Base-by-base conservation (phyloP, 2,888 invertebrate species). In the Nectonema munidae region DNA sequence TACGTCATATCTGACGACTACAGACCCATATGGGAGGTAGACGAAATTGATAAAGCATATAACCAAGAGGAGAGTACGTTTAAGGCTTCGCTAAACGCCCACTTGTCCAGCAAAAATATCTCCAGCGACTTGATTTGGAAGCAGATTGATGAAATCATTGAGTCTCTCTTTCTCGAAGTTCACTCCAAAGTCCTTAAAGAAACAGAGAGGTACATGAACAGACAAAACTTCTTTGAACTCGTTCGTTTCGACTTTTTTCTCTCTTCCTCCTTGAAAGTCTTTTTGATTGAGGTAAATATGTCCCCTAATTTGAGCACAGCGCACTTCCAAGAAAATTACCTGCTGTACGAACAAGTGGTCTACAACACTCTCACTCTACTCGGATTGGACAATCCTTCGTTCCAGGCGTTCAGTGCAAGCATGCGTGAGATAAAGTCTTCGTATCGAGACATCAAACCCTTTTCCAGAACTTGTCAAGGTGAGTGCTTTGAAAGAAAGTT, bases 1-100 rank as follows among this genome's bases (percentile, higher is more conserved):
- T 89, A 89, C 51, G 76, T 89, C 2, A 71, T 89, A 1, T 74
- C 72, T 0, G 81, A 83, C 52, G 72, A 81, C 51, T 89, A 89
- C 52, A 58, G 75, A 29, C 86, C 89, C 0, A 69, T 72, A 6
- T 89, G 86, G 89, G 64, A 83, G 52, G 69, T 86, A 4, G 70
- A 73, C 0, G 68, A 13, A 11, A 18, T 3, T n/a, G n/a, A n/a
- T n/a, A n/a, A n/a, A n/a, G n/a, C n/a, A n/a, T n/a, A n/a, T n/a
- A n/a, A n/a, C n/a, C n/a, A n/a, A n/a, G 44, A 51, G 28, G 71
- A 71, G 2, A 69, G 68, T 46, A 67, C 71, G 3, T 77, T 77
- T 71, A 73, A 71, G 49, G 69, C 71, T 37, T 65, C 75, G 2
- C 69, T 89, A 44, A 71, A 79, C 51, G 66, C 69, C 1, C 73